These are phyloP conservation scores for Venturia canescens DNA, from an alignment of 1,140 invertebrate species.

Conservation along the genomic window DNA sequence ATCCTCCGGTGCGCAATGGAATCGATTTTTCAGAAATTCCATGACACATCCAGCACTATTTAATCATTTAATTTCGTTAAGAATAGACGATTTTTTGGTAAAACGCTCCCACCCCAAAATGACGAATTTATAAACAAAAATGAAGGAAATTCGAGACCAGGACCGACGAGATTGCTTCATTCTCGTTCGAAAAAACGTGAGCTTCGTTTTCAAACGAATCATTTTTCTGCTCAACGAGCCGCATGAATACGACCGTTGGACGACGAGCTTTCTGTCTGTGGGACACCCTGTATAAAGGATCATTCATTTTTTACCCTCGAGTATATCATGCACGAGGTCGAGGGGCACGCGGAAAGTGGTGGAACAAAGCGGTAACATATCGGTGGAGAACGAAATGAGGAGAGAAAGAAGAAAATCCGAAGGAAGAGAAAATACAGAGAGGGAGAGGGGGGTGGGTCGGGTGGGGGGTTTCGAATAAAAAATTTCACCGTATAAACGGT, in stretches of 20 bases:
- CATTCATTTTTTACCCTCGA: slow-evolving; percentile 1
- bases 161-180: no score
- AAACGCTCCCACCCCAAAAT: no score
- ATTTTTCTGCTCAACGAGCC: no score
- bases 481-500: slow-evolving; percentile 18
- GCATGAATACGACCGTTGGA: no score
- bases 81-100: no score
- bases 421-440: background rate
- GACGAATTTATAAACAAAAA: no score
- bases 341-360: slow-evolving; percentile 27
- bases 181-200: no score
- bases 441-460: background rate
- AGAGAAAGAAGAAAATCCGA: background rate
- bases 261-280: no score
- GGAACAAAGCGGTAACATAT: slow-evolving; percentile 25
- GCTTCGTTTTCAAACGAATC: no score
- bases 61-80: no score
- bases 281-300: slow-evolving; percentile 19
- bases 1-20: background rate
- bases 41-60: no score
- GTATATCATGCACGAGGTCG: slow-evolving; percentile 30
- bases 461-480: background rate
- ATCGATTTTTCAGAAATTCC: background rate
- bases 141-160: no score
- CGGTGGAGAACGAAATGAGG: background rate